These are phyloP conservation scores for Anas platyrhynchos DNA, from an alignment of 2,113 vertebrate genomes.

Conservation along the genomic window DNA sequence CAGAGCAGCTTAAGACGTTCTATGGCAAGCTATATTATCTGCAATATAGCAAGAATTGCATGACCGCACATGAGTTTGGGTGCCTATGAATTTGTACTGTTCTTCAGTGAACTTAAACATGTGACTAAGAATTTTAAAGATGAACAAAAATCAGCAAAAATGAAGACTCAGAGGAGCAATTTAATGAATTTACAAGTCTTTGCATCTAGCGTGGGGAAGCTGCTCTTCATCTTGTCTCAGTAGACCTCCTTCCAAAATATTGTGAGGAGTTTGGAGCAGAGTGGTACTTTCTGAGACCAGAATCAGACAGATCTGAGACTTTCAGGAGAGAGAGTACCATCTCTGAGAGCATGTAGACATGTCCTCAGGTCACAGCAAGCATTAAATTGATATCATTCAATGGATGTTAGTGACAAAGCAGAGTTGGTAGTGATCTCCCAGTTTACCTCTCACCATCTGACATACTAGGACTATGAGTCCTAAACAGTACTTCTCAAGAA, in stretches of 20 bases:
- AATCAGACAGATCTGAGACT: background rate
- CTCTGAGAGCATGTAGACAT: background rate
- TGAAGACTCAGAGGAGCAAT: background rate
- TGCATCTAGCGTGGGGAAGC: background rate
- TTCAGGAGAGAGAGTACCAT: background rate
- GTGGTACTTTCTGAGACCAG: background rate
- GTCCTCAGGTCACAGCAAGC: background rate
- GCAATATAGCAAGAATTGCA: background rate
- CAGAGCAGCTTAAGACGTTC: background rate
- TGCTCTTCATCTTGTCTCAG: background rate
- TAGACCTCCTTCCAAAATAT: background rate
- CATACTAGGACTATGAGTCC: accelerated
- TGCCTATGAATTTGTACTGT: background rate
- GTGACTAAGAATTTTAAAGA: background rate
- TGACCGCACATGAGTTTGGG: background rate
- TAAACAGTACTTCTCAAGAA: background rate
- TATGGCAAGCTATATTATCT: background rate
- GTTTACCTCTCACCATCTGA: background rate
- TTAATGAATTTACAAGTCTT: background rate
- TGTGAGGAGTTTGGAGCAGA: background rate
- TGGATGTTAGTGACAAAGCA: background rate
- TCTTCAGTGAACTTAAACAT: background rate
- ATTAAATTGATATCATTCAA: background rate
- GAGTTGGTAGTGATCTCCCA: background rate
- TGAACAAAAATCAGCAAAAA: background rate